Evolutionary conservation across 2,888 invertebrate species (phyloP).

Genomic region (Mesorhabditis belari): DNA sequence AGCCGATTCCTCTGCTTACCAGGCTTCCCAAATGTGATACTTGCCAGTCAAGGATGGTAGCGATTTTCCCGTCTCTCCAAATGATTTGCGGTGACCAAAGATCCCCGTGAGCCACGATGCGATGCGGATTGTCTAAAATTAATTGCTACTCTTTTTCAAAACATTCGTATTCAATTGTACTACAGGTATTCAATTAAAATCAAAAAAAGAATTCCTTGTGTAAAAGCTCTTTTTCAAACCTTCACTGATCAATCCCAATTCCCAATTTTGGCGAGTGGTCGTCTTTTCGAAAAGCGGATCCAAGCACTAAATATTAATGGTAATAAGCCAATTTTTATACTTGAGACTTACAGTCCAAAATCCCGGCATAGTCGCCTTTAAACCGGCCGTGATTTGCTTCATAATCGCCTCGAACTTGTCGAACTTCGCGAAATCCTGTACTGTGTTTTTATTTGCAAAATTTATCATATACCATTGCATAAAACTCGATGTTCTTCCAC

Average conservation of each 20-base stretch:
- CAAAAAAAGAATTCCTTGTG: too few species aligned
- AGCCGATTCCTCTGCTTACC: too few species aligned
- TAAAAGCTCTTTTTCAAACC: too few species aligned
- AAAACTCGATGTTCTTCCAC: not conserved
- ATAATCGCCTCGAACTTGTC: not conserved
- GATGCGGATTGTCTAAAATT: not conserved
- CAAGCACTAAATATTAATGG: not conserved
- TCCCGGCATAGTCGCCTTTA: not conserved
- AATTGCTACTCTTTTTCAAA: too few species aligned
- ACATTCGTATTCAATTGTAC: too few species aligned
- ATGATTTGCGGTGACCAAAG: not conserved
- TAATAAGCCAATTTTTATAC: not conserved
- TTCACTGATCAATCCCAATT: not conserved
- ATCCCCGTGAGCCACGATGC: not conserved
- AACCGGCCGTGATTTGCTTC: not conserved
- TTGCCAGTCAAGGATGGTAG: not conserved
- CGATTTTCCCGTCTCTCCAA: not conserved
- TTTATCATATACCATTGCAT: not conserved
- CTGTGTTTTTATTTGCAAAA: too few species aligned
- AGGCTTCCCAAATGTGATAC: not conserved
- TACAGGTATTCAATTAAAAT: too few species aligned
- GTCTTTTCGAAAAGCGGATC: not conserved
- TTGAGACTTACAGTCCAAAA: not conserved
- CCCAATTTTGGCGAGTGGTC: not conserved
- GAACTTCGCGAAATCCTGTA: not conserved